These are phyloP conservation scores for Chaenogobius annularis DNA, from an alignment of 2,113 vertebrate genomes.

Conservation along the genomic window DNA sequence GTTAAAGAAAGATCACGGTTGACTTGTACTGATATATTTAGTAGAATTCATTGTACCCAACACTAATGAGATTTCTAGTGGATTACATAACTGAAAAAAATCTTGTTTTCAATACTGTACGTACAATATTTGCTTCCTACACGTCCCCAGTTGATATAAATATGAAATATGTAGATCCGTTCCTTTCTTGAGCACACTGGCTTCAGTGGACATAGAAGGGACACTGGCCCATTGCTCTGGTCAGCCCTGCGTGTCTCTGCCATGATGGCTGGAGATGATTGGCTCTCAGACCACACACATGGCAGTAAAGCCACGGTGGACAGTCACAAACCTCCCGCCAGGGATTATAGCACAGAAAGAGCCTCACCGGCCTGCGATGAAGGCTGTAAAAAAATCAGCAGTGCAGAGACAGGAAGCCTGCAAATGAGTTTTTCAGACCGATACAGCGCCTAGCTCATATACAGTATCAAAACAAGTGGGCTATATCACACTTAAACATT, in stretches of 20 bases:
- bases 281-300: slow-evolving; percentile 64
- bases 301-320: slow-evolving; percentile 61
- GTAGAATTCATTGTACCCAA: not conserved
- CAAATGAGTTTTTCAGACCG: slow-evolving; percentile 48
- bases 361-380: slow-evolving; percentile 42
- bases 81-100: slow-evolving; percentile 13
- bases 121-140: not conserved
- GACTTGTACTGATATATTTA: slow-evolving; percentile 19
- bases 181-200: slow-evolving; percentile 1
- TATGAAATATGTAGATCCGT: not conserved
- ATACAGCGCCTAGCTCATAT: slow-evolving; percentile 10
- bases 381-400: slow-evolving; percentile 45
- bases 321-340: slow-evolving; percentile 67
- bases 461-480: slow-evolving; percentile 11
- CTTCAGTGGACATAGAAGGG: slow-evolving; percentile 36
- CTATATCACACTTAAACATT: not conserved
- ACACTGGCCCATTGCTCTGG: slow-evolving; percentile 70
- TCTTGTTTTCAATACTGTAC: not conserved
- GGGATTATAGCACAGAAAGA: slow-evolving; percentile 70
- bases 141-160: not conserved
- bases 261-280: slow-evolving; percentile 77
- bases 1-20: slow-evolving; percentile 45
- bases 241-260: slow-evolving; percentile 75
- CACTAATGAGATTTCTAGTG: slow-evolving; percentile 2
- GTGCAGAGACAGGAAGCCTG: slow-evolving; percentile 33